Conservation (phyloP, 2,797 vertebrate genomes). For the Merluccius polli region DNA sequence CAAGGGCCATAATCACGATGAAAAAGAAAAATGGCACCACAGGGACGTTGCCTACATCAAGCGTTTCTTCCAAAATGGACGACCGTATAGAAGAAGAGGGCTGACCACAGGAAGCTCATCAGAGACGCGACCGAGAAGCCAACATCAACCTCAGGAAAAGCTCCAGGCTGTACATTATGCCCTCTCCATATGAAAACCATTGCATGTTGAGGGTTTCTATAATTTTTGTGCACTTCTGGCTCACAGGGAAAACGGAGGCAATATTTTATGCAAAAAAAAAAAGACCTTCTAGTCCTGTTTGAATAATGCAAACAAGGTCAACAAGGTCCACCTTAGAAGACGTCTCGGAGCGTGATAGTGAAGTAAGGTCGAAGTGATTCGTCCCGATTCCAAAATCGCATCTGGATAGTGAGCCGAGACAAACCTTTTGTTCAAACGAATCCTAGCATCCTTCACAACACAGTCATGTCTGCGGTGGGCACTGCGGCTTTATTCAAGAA, state of each 20-base stretch:
- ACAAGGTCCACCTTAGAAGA: background rate
- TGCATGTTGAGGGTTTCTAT: background rate
- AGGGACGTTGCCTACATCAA: background rate
- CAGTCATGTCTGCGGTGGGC: background rate
- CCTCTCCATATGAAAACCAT: background rate
- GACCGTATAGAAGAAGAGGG: background rate
- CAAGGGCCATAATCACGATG: background rate
- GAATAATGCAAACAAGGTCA: background rate
- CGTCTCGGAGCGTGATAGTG: background rate
- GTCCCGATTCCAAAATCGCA: background rate
- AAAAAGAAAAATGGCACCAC: background rate
- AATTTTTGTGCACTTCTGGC: background rate
- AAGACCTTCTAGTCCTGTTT: background rate
- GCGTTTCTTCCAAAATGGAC: background rate
- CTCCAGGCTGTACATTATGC: background rate
- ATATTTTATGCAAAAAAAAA: background rate
- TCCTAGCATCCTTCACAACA: background rate
- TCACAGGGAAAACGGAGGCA: background rate
- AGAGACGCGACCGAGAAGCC: background rate
- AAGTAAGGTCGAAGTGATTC: background rate
- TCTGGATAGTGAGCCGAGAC: background rate
- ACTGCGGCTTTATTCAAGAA: background rate
- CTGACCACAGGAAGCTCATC: constrained; percentile 1
- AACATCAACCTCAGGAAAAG: background rate
- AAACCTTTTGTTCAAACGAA: background rate